Evolutionary conservation across 2,888 invertebrate genomes (phyloP).

Genomic region (Drosophila hamatofila): DNA sequence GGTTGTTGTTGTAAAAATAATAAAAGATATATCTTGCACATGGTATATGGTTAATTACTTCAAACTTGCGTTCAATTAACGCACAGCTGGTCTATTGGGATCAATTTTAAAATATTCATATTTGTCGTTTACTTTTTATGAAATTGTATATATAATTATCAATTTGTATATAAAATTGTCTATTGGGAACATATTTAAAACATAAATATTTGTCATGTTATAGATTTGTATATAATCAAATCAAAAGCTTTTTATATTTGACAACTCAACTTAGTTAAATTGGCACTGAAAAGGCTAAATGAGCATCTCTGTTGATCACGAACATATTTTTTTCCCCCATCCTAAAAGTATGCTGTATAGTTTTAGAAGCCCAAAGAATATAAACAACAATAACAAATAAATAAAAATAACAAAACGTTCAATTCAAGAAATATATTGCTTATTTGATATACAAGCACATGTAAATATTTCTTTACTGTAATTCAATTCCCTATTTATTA

Average conservation of each 20-base stretch:
- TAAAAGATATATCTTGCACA: neutral
- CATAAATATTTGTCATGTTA: no score
- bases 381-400: no score
- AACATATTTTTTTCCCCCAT: neutral
- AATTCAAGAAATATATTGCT: neutral
- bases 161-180: no score
- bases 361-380: neutral
- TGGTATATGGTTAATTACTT: neutral
- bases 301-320: neutral
- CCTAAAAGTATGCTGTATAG: constrained; percentile 47
- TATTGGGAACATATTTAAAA: no score
- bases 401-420: neutral
- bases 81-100: neutral
- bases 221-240: neutral
- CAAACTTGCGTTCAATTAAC: neutral
- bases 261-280: neutral
- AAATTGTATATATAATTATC: no score
- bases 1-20: neutral
- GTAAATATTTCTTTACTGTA: neutral
- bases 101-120: neutral
- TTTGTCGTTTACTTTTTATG: no score
- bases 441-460: neutral
- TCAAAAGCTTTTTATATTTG: neutral
- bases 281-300: no score
- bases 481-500: neutral